These are phyloP conservation scores for Collichthys lucidus DNA, from an alignment of 2,113 vertebrate species.

Conservation along the genomic window DNA sequence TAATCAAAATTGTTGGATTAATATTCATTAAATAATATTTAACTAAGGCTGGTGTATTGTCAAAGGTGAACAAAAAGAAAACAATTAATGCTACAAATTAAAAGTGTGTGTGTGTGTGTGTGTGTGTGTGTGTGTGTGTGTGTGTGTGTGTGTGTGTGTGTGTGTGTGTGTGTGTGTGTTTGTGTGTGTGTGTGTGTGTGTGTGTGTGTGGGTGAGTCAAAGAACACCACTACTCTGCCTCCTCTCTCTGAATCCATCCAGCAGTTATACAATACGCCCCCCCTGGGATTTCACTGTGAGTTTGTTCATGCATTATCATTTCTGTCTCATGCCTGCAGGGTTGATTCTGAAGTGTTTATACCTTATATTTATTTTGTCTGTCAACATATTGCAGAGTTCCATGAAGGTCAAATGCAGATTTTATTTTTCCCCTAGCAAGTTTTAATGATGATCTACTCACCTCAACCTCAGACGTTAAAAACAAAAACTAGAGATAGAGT, in stretches of 20 bases:
- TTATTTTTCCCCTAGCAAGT: not conserved
- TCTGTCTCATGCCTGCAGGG: constrained; percentile 40
- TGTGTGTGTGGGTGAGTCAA: constrained; percentile 52
- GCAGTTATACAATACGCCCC: constrained; percentile 76
- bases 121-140: too few relatives aligned
- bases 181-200: constrained; percentile 25
- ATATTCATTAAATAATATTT: not conserved
- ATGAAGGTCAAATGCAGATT: constrained; percentile 39
- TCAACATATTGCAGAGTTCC: constrained; percentile 11
- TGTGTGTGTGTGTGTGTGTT: constrained; percentile 15
- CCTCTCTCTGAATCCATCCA: constrained; percentile 63
- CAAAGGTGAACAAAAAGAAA: constrained; percentile 16
- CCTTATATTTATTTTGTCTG: constrained; percentile 17
- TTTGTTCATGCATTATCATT: constrained; percentile 65
- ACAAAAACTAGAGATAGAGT: not conserved
- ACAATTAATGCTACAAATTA: constrained; percentile 29
- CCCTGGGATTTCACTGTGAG: constrained; percentile 51
- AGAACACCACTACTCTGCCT: constrained; percentile 57
- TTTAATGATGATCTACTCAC: not conserved
- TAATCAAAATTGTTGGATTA: not conserved
- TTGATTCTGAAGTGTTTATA: constrained; percentile 12
- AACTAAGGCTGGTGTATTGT: constrained; percentile 3
- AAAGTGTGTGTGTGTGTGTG: too few relatives aligned
- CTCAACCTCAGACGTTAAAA: not conserved
- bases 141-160: constrained; percentile 28